Conservation (phyloP, 2,888 invertebrate species). For the Tipula confusa region DNA sequence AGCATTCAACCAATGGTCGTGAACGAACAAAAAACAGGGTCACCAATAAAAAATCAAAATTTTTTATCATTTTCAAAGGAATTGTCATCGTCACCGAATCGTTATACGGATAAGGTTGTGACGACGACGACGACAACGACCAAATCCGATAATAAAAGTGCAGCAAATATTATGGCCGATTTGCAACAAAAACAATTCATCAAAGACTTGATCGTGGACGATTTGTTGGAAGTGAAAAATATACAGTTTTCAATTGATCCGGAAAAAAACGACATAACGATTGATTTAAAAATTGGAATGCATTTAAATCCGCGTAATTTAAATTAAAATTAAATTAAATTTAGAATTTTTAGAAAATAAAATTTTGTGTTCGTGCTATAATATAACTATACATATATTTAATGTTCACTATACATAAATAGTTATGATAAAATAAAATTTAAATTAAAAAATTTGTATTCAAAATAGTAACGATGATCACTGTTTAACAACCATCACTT, state of each 20-base stretch:
- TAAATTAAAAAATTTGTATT: neutral
- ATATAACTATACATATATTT: neutral
- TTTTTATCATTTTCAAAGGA: conserved; percentile 1
- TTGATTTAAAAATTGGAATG: conserved; percentile 26
- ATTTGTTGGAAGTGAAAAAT: neutral
- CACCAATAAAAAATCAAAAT: neutral
- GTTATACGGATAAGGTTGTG: neutral
- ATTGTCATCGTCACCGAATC: neutral
- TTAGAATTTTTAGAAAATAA: neutral
- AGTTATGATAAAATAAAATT: neutral
- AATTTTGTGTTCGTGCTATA: neutral
- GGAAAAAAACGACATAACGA: neutral
- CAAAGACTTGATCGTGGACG: neutral
- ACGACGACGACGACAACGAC: neutral
- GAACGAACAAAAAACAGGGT: neutral
- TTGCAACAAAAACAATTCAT: neutral
- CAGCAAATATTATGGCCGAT: neutral
- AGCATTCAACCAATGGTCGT: neutral
- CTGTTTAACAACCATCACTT: no score
- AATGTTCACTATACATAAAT: no score
- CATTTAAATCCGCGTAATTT: neutral
- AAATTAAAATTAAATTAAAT: neutral
- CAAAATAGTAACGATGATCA: no score
- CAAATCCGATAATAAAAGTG: neutral
- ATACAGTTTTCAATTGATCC: conserved; percentile 26